Evolutionary conservation across 1,140 invertebrate species (phyloP), one percentile per base, ranked within the genome.

Genomic region (Habropoda laboriosa): DNA sequence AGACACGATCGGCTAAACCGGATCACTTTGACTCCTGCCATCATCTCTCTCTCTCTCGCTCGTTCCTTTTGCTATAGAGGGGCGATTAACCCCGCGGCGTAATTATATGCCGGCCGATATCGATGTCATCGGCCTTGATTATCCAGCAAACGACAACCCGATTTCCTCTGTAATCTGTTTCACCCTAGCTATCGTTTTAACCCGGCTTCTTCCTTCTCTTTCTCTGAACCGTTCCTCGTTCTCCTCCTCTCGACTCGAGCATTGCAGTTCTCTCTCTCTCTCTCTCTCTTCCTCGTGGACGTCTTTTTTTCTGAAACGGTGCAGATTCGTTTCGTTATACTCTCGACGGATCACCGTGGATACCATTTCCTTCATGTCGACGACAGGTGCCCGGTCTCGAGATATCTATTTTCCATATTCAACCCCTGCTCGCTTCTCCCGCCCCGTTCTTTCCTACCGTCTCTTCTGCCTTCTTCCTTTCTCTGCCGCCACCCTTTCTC

Each of bases 371-470:
- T 86, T 70, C 76, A 72, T 74, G 80, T 86, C 83, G 85, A 47
- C 67, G 83, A 80, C 85, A 86, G 85, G 42, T 82, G 80, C 61
- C 76, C 76, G 45, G 64, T 57, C 76, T 73, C 72, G 80, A 82
- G 80, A 86, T 86, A 86, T 77, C 80, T 74, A 63, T 86, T 86
- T 86, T 86, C 72, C 72, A 83, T 86, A 86, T 82, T 81, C 75
- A 71, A n/a, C 27, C 61, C 27, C 42, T 78, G 51, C 45, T 30
- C 32, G n/a, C 27, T 21, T 18, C 47, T 24, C 38, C 40, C 38
- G 77, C 49, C 42, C 47, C 70, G 63, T 27, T 72, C 49, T 30
- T 38, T 24, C n/a, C 42, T 47, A 13, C 2, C 21, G 8, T 18
- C 45, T 7, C 21, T 47, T 10, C 24, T 24, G 2, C 16, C n/a